A percentile compares a stretch with the other conserved stretches of the same genome.
These are phyloP conservation scores for Trachelus tabidus DNA, from an alignment of 2,888 invertebrate genomes.

Conservation along the genomic window DNA sequence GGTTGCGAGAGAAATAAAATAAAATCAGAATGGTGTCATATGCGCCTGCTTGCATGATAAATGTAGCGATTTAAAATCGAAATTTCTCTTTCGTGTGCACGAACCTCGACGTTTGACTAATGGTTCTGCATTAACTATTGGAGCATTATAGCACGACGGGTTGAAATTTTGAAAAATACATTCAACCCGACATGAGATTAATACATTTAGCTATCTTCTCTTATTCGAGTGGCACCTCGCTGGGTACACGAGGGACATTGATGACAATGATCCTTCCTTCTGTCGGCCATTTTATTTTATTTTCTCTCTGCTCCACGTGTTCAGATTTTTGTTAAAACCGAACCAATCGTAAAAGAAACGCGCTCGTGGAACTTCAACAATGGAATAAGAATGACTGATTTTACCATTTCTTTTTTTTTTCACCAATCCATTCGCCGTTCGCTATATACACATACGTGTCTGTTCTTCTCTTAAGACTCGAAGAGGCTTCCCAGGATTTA, in stretches of 20 bases:
- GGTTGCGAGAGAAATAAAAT: slow-evolving; percentile 57
- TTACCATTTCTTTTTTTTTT: background rate
- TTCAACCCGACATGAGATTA: slow-evolving; percentile 61
- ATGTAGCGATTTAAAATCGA: slow-evolving; percentile 67
- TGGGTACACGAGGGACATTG: slow-evolving; percentile 36
- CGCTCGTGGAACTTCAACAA: background rate
- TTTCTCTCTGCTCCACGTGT: background rate
- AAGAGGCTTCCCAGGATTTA: background rate
- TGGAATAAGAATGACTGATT: background rate
- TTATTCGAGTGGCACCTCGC: slow-evolving; percentile 27
- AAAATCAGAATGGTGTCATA: slow-evolving; percentile 65
- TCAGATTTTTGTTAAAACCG: background rate
- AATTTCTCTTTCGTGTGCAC: slow-evolving; percentile 66
- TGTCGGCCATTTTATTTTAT: background rate
- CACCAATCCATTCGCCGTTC: background rate
- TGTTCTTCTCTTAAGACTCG: background rate
- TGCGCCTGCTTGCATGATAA: slow-evolving; percentile 67
- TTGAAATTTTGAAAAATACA: slow-evolving; percentile 63
- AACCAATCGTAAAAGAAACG: background rate
- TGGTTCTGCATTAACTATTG: slow-evolving; percentile 65
- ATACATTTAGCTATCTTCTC: slow-evolving; percentile 57
- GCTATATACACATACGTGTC: background rate
- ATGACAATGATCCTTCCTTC: slow-evolving; percentile 46
- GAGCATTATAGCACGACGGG: slow-evolving; percentile 62
- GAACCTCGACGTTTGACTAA: slow-evolving; percentile 64